Evolutionary conservation across 2,888 invertebrate genomes (phyloP).

Genomic region (Tipula lateralis): DNA sequence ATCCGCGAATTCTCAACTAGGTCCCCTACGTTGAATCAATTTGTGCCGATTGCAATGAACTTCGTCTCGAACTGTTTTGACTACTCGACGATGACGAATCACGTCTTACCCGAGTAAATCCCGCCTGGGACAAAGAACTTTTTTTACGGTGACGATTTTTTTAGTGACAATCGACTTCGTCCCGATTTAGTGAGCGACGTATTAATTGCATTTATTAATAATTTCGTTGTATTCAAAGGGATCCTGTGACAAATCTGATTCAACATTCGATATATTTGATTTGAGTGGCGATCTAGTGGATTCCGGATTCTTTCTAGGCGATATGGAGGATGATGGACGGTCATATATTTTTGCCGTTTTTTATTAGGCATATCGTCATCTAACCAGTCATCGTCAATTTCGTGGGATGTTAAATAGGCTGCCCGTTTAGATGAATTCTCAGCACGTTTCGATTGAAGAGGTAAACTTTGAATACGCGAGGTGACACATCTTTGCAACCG

Average conservation of each 20-base stretch:
- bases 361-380: constrained; percentile 62
- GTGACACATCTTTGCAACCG: background rate
- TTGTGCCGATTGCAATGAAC: background rate
- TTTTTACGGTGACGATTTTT: constrained; percentile 46
- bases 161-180: background rate
- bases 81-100: constrained; percentile 43
- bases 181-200: constrained; percentile 38
- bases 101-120: constrained; percentile 55
- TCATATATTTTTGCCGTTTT: constrained; percentile 41
- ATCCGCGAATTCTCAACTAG: background rate
- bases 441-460: background rate
- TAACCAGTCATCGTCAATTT: constrained; percentile 75
- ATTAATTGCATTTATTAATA: constrained; percentile 45
- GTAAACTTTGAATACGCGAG: background rate
- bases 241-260: constrained; percentile 44
- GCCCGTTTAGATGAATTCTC: constrained; percentile 47
- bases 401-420: constrained; percentile 63
- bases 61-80: background rate
- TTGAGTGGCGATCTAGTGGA: background rate
- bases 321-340: background rate
- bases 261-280: constrained; percentile 31
- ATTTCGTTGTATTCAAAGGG: constrained; percentile 46
- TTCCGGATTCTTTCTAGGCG: background rate
- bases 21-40: background rate
- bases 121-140: constrained; percentile 60